Evolutionary conservation across 2,888 invertebrate genomes (phyloP), one percentile per base, ranked within the genome.

Genomic region (Scaptomyza parva): DNA sequence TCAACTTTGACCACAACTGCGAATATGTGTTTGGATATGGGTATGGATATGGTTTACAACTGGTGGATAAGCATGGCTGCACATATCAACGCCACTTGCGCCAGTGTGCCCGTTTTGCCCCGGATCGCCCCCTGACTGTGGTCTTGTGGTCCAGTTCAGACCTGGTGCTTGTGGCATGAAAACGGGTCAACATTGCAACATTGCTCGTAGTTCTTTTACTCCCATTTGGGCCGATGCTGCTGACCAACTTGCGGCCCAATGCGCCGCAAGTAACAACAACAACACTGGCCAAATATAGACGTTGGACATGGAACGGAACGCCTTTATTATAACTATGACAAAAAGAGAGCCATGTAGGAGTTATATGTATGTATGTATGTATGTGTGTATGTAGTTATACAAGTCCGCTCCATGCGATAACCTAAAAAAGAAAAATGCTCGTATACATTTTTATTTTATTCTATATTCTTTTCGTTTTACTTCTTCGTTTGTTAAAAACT

Each of bases 171-270:
- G 6, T 12, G 30, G 47, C 37, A 37, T 20, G 33, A 72, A 82
- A 82, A 79, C 77, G 77, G 81, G 86, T 85, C 81, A 82, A 75
- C 81, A 82, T 82, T 67, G 76, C 84, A 67, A 61, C 70, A n/a
- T n/a, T 61, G 78, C 57, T 68, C 52, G 62, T 76, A 67, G 51
- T 51, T 63, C 14, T 35, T 30, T 54, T 84, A 75, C 74, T 81
- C 71, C 67, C 79, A 81, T 79, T 81, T 82, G 75, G 69, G 72
- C 62, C 66, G 59, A 61, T 35, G 35, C 65, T 52, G 69, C 55
- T 71, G 67, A 67, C 76, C 76, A 70, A 76, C 62, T 60, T 73
- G 64, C 47, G 45, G 40, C 47, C 67, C 63, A 76, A 55, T 59
- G 68, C 55, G 41, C 18, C 58, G 63, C 45, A 52, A 45, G 24